These are phyloP conservation scores for Thera britannica DNA, from an alignment of 2,888 invertebrate species.

Conservation along the genomic window DNA sequence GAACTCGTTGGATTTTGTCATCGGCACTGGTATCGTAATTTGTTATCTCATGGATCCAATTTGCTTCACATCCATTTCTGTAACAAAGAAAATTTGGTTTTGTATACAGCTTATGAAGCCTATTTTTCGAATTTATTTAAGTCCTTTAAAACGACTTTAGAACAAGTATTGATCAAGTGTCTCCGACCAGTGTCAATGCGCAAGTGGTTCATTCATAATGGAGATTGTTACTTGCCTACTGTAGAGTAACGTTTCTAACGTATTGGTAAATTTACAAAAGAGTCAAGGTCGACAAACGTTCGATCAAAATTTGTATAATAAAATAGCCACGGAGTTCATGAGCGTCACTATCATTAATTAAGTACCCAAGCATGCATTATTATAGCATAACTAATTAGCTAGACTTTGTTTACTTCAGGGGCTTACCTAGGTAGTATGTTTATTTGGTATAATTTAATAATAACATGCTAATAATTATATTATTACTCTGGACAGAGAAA, in stretches of 20 bases:
- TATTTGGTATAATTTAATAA: too few relatives aligned
- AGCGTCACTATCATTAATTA: constrained; percentile 44
- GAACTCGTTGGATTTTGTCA: constrained; percentile 50
- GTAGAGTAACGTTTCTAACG: constrained; percentile 28
- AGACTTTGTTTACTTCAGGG: constrained; percentile 1
- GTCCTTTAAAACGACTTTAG: background rate
- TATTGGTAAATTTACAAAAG: constrained; percentile 44
- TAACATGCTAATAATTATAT: too few relatives aligned
- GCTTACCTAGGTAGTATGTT: background rate
- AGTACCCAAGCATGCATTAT: too few relatives aligned
- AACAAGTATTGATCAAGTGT: background rate
- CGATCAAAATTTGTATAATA: constrained; percentile 27
- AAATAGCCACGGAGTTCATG: constrained; percentile 30
- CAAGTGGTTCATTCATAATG: constrained; percentile 18
- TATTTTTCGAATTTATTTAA: background rate
- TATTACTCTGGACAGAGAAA: too few relatives aligned
- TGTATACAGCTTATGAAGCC: background rate
- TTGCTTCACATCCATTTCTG: constrained; percentile 52
- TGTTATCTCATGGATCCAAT: constrained; percentile 17
- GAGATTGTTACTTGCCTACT: constrained; percentile 30
- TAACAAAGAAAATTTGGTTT: constrained; percentile 47
- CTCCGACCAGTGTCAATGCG: constrained; percentile 17
- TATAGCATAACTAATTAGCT: too few relatives aligned
- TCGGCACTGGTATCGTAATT: constrained; percentile 46
- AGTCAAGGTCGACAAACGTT: constrained; percentile 41